Evolutionary conservation across 2,888 invertebrate species (phyloP).

Genomic region (Phyllotreta cruciferae): DNA sequence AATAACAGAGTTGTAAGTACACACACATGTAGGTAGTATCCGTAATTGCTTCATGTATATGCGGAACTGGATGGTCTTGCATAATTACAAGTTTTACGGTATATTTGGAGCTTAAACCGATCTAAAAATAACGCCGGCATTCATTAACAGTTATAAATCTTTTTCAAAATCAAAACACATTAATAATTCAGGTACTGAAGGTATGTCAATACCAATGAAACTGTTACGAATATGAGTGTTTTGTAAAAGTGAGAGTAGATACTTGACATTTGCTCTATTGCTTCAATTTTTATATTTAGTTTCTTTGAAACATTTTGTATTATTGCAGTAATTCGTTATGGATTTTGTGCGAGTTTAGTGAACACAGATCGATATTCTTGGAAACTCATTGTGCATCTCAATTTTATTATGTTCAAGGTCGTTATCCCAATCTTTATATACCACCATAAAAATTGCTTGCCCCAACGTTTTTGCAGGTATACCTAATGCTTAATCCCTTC

Average conservation of each 20-base stretch:
- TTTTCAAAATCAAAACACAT: slow-evolving; percentile 13
- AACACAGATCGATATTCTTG: slow-evolving; percentile 26
- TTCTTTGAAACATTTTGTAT: not conserved
- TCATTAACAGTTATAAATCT: slow-evolving; percentile 23
- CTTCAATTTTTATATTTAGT: not conserved
- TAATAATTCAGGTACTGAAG: slow-evolving; percentile 11
- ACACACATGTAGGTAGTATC: slow-evolving; percentile 2
- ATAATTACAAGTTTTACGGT: slow-evolving; percentile 17
- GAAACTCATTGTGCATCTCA: slow-evolving; percentile 24
- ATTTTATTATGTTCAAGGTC: slow-evolving; percentile 31
- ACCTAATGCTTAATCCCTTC: slow-evolving; percentile 20
- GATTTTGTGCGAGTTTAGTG: slow-evolving; percentile 7
- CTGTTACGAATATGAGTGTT: slow-evolving; percentile 9
- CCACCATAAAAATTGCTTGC: slow-evolving; percentile 29
- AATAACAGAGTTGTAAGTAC: not conserved
- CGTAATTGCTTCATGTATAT: slow-evolving; percentile 15
- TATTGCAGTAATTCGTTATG: not conserved
- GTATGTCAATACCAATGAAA: slow-evolving; percentile 13
- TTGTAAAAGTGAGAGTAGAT: slow-evolving; percentile 8
- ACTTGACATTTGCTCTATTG: not conserved
- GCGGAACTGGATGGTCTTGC: slow-evolving; percentile 12
- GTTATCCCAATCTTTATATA: slow-evolving; percentile 15
- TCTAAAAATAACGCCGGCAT: slow-evolving; percentile 14
- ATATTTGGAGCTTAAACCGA: slow-evolving; percentile 16
- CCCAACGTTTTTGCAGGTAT: slow-evolving; percentile 26